Conservation (phyloP, 1,140 invertebrate genomes). For the Nymphalis io region DNA sequence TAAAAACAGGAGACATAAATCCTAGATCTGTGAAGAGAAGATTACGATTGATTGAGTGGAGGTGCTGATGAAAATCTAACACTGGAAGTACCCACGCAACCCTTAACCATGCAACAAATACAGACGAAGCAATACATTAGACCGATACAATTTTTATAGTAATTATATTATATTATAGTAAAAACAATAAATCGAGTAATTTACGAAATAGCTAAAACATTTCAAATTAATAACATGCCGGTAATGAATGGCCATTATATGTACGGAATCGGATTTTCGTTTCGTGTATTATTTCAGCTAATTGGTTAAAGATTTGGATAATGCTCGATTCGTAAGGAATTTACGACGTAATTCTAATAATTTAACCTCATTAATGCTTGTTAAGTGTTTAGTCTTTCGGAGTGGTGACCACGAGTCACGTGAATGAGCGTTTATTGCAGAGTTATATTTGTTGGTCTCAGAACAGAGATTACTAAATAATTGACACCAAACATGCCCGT, state of each 20-base stretch:
- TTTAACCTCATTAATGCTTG: conserved; percentile 21
- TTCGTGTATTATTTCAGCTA: conserved; percentile 20
- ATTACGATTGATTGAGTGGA: too few relatives aligned
- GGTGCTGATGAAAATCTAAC: not conserved
- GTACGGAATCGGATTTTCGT: conserved; percentile 13
- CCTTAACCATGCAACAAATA: not conserved
- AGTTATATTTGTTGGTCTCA: not conserved
- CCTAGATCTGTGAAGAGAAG: too few relatives aligned
- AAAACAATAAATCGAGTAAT: conserved; percentile 1
- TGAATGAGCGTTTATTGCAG: not conserved
- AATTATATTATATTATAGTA: conserved; percentile 4
- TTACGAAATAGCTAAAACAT: conserved; percentile 7
- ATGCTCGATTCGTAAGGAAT: conserved; percentile 9
- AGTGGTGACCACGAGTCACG: conserved; percentile 8
- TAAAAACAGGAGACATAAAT: too few relatives aligned
- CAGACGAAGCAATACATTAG: not conserved
- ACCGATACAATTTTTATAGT: not conserved
- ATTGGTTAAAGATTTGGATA: conserved; percentile 7
- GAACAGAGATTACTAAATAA: not conserved
- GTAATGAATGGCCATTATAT: conserved; percentile 6
- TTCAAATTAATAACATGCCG: conserved; percentile 6
- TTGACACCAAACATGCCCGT: not conserved
- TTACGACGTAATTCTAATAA: conserved; percentile 10
- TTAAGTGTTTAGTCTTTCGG: conserved; percentile 14
- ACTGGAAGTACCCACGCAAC: not conserved